phyloP scores from a whole-genome alignment of 2,888 invertebrate species.

The Drosophila longiperda region DNA sequence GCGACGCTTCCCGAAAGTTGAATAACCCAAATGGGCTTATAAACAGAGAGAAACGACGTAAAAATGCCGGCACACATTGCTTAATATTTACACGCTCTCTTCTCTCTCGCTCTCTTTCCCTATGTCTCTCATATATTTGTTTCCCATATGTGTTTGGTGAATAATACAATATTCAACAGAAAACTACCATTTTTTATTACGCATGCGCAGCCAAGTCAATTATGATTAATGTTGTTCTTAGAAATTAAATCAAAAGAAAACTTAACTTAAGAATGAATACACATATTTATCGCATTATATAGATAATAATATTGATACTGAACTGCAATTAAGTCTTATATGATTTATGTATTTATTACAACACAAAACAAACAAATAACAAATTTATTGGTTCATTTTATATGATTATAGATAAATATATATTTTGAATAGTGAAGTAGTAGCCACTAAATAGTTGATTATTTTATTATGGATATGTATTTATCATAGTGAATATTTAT shows the following conservation, averaged over 20 bases:
- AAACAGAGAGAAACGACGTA: slow-evolving; percentile 50
- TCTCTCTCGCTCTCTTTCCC: background rate
- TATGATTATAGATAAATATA: background rate
- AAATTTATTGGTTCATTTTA: no score
- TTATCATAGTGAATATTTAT: no score
- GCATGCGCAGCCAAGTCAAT: slow-evolving; percentile 15
- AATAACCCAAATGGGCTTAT: slow-evolving; percentile 78
- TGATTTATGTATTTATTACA: background rate
- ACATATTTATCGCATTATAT: background rate
- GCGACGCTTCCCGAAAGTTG: slow-evolving; percentile 73
- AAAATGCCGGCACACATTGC: slow-evolving; percentile 54
- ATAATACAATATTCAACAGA: slow-evolving; percentile 27
- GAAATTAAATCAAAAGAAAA: background rate
- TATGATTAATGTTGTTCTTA: background rate
- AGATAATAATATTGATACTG: background rate
- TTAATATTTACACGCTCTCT: slow-evolving; percentile 14
- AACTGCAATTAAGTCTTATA: background rate
- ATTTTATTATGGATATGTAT: no score
- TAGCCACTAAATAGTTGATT: no score
- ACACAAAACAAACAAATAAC: no score
- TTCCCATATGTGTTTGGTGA: slow-evolving; percentile 44
- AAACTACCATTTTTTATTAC: slow-evolving; percentile 6
- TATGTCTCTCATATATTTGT: slow-evolving; percentile 21
- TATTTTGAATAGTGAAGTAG: no score
- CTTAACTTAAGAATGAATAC: background rate